Base-by-base conservation (phyloP, 2,797 vertebrate species). In the Hydrolagus colliei region DNA sequence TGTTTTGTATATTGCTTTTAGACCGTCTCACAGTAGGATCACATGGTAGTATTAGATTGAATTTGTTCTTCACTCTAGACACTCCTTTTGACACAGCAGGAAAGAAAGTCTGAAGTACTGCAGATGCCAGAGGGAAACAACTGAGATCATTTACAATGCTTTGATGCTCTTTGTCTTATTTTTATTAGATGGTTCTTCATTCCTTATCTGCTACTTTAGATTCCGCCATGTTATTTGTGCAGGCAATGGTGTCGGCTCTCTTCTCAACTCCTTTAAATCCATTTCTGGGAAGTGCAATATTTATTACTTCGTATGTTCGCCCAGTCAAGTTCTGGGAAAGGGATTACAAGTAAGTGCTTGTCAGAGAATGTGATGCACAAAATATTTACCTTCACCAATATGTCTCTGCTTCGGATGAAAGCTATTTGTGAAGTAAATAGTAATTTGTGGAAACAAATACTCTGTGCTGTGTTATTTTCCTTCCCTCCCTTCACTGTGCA, bases 301-400 rank as follows among this genome's bases (percentile, higher is more conserved):
- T 99, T 90, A 98, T 99, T 93, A 98, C 97, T 86, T 99, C 98
- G 18, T 99, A 99, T 1, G 96, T 98, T 65, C 95, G 98, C 73
- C 97, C 98, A 7, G 96, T 99, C 89, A 98, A 97, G 89, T 99
- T 99, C 93, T 99, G 98, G 98, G 98, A 99, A 89, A 95, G 97
- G 92, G 97, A 99, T 89, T 99, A 99, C 92, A 99, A 99, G 97
- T 99, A 93, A 86, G 95, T 90, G 86, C 61, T 61, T 62, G 22
- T 27, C 67, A 20, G 1, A 41, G 32, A 75, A 65, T 35, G 8
- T 68, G 20, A 68, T 84, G 63, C 11, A 41, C 27, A 41, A 52
- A 9, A 9, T 5, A 68, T 7, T 80, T 8, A 18, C 6, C 22
- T 14, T n/a, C 41, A 52, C 41, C 41, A 52, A 52, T 52, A 52